phyloP scores from a whole-genome alignment of 2,888 invertebrate species.

The Rhagonycha lutea region DNA sequence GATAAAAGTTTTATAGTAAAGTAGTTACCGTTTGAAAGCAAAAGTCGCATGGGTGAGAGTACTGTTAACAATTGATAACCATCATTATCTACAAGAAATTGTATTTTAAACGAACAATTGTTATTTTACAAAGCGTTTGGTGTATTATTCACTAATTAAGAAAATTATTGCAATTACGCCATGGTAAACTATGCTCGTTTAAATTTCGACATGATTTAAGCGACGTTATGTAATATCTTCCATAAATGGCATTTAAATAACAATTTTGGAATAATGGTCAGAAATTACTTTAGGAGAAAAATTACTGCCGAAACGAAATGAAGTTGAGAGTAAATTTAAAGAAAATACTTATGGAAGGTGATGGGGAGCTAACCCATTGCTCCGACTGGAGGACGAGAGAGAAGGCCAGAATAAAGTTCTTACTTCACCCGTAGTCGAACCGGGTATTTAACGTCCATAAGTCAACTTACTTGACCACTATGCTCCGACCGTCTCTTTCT shows the following conservation, averaged over 20 bases:
- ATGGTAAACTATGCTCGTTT: not conserved
- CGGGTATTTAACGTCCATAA: too few relatives aligned
- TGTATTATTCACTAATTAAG: not conserved
- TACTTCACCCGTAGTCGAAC: too few relatives aligned
- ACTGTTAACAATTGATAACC: not conserved
- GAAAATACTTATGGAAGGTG: too few relatives aligned
- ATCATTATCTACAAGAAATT: not conserved
- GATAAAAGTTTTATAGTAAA: not conserved
- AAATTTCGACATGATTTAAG: not conserved
- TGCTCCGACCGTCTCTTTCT: too few relatives aligned
- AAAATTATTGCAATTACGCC: slow-evolving; percentile 1
- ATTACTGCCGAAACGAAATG: too few relatives aligned
- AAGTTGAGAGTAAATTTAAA: not conserved
- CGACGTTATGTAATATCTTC: not conserved
- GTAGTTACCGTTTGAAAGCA: not conserved
- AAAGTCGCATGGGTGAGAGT: not conserved
- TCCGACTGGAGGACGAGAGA: too few relatives aligned
- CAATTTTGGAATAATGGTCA: not conserved
- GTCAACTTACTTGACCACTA: too few relatives aligned
- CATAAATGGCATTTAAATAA: not conserved
- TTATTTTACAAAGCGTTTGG: not conserved
- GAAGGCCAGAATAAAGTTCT: too few relatives aligned
- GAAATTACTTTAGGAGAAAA: not conserved
- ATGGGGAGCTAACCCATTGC: too few relatives aligned
- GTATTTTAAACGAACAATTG: not conserved